phyloP scores from a whole-genome alignment of 2,113 vertebrate species.

The Oncorhynchus masou region DNA sequence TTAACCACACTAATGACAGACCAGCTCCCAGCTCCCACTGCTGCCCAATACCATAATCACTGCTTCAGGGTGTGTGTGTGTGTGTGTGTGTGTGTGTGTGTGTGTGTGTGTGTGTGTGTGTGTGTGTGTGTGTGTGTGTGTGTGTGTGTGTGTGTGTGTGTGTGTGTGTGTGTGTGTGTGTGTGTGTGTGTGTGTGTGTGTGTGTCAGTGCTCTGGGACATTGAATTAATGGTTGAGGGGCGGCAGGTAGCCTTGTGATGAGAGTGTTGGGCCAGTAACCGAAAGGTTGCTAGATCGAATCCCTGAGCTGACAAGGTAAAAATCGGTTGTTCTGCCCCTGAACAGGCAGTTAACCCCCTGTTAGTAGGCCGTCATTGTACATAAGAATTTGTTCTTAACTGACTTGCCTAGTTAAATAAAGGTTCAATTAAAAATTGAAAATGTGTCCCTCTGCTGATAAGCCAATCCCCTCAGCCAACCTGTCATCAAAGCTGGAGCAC shows the following conservation, averaged over 20 bases:
- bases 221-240: conserved; percentile 28
- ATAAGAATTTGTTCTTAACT: too few relatives aligned
- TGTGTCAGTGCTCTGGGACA: conserved; percentile 29
- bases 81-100: conserved; percentile 19
- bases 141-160: conserved; percentile 24
- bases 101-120: conserved; percentile 16
- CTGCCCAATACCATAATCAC: conserved; percentile 72
- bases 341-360: too few relatives aligned
- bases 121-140: conserved; percentile 40
- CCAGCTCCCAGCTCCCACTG: conserved; percentile 60
- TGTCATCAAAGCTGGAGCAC: conserved; percentile 49
- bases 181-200: conserved; percentile 22
- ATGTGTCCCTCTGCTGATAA: conserved; percentile 18
- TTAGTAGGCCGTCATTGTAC: too few relatives aligned
- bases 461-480: conserved; percentile 66
- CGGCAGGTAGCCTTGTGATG: too few relatives aligned
- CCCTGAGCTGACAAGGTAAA: too few relatives aligned
- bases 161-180: neutral
- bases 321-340: too few relatives aligned
- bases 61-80: conserved; percentile 63
- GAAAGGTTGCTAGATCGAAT: too few relatives aligned
- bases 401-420: too few relatives aligned
- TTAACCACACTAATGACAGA: conserved; percentile 73
- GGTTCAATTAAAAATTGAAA: too few relatives aligned
- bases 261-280: too few relatives aligned